Evolutionary conservation across 2,888 invertebrate genomes (phyloP), one percentile per base, ranked within the genome.

Genomic region (Caenorhabditis imperialis): DNA sequence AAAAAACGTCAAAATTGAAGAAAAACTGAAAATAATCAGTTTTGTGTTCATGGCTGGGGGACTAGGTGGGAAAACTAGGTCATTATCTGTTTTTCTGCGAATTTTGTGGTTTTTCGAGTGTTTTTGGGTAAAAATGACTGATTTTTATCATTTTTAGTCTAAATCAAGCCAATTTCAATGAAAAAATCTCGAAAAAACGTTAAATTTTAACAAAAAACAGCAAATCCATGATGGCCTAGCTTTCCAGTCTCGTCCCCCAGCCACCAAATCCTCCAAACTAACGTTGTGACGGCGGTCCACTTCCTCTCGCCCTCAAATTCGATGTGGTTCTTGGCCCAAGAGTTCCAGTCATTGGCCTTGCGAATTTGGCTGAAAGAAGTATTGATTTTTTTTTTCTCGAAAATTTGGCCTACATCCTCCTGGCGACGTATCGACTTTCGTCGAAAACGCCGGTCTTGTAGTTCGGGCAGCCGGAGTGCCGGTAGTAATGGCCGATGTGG

Each of bases 341-440:
- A 23, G 57, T 51, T 25, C 55, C 44, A 16, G 51, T 7, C 2
- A 25, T 14, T 18, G 69, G 69, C 1, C 69, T 51, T 0, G 53
- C 33, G 27, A 69, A 69, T 10, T 60, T 69, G 2, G 69, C 50
- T 50, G 12, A 2, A 35, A 50, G 22, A 30, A 30, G 10, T 10
- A 35, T 14, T 20, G 4, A 10, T 44, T 20, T 12, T 23, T 23
- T 20, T 18, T 20, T 47, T 27, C 14, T 27, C 25, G 10, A 20
- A 45, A 23, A 45, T 8, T 45, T 10, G 18, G 35, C 50, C 23
- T 20, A 51, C 45, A 63, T 18, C 74, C 74, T 6, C 74, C 74
- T 5, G 74, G 74, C 10, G 74, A 74, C 8, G 67, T 67, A n/a
- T 74, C 74, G 0, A 74, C 53, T 47, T 61, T 74, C 14, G 50